Evolutionary conservation across 2,113 vertebrate species (phyloP).

Genomic region (Phylloscopus whistleri): DNA sequence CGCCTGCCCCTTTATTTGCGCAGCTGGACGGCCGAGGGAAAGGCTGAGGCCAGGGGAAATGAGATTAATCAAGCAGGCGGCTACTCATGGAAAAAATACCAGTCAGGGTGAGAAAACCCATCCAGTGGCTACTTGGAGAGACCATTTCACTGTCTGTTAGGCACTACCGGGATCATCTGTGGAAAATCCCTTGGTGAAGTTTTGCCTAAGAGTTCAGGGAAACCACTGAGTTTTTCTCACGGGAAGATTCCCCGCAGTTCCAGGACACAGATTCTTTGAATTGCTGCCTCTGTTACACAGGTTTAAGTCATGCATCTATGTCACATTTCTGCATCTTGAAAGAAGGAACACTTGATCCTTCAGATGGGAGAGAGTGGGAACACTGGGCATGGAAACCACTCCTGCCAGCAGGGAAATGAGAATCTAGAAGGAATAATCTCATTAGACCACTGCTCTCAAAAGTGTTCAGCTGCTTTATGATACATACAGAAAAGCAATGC

Average conservation of each 20-base stretch:
- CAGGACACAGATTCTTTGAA: neutral
- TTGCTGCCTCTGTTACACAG: neutral
- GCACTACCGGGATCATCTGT: neutral
- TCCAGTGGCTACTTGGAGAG: neutral
- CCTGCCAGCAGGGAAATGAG: neutral
- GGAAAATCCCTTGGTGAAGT: neutral
- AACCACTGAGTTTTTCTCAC: neutral
- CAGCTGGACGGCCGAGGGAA: slow-evolving; percentile 53
- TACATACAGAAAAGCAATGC: neutral
- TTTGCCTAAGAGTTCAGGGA: neutral
- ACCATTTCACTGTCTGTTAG: neutral
- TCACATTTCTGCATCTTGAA: neutral
- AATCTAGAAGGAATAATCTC: neutral
- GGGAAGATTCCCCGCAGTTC: neutral
- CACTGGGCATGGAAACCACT: neutral
- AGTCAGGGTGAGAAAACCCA: slow-evolving; percentile 41
- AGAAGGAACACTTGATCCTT: neutral
- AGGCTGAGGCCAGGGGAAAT: slow-evolving; percentile 49
- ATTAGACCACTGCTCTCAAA: neutral
- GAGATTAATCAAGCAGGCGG: slow-evolving; percentile 63
- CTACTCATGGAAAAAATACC: slow-evolving; percentile 45
- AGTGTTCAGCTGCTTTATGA: neutral
- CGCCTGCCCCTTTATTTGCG: slow-evolving; percentile 57
- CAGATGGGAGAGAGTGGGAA: neutral
- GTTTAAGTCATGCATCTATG: accelerated